Percentiles rank a stretch among this genome's conserved stretches.
Evolutionary conservation across 1,140 invertebrate genomes (phyloP).

Genomic region (Heliconius nattereri): DNA sequence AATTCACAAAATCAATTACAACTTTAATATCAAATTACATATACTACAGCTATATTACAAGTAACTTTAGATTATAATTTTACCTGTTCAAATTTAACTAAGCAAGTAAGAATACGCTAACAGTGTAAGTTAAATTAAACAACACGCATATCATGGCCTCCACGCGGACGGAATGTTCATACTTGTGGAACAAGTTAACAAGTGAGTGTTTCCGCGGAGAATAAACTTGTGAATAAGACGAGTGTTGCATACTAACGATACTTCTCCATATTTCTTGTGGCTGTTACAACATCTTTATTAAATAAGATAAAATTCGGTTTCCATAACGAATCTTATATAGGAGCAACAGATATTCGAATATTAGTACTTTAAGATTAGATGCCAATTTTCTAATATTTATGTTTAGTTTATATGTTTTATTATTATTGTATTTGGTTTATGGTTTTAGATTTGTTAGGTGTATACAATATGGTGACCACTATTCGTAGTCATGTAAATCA

Average conservation of each 20-base stretch:
- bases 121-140: slow-evolving; percentile 35
- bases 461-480: too few relatives aligned
- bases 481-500: too few relatives aligned
- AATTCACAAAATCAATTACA: neutral
- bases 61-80: neutral
- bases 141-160: slow-evolving; percentile 40
- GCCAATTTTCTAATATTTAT: neutral
- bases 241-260: slow-evolving; percentile 22
- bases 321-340: neutral
- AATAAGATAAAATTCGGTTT: slow-evolving; percentile 12
- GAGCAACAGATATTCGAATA: neutral
- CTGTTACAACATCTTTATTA: slow-evolving; percentile 11
- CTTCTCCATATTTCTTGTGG: neutral
- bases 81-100: slow-evolving; percentile 5
- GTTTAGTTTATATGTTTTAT: neutral
- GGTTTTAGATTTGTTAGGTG: too few relatives aligned
- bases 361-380: too few relatives aligned
- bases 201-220: slow-evolving; percentile 41
- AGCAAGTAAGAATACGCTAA: slow-evolving; percentile 18
- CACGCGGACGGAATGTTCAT: slow-evolving; percentile 38
- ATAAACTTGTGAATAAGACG: slow-evolving; percentile 43
- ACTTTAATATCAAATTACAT: too few relatives aligned
- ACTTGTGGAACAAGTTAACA: slow-evolving; percentile 46
- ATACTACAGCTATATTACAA: neutral
- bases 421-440: too few relatives aligned